Conservation (phyloP, 2,888 invertebrate species). For the Venusia cambrica region DNA sequence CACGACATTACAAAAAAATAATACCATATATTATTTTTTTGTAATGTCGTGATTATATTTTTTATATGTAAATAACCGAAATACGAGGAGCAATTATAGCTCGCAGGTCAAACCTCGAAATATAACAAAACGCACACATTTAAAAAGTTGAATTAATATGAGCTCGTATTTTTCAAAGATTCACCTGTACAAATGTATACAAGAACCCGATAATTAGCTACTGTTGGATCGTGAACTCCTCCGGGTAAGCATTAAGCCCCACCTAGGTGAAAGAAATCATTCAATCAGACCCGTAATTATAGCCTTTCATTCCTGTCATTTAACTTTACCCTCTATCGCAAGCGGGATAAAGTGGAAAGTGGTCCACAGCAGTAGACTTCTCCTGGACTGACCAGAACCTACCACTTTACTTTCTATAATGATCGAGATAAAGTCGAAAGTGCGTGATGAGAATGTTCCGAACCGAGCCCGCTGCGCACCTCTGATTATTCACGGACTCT, state of each 20-base stretch:
- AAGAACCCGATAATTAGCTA: conserved; percentile 8
- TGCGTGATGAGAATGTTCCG: not conserved
- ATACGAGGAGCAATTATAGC: no score
- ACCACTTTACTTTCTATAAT: not conserved
- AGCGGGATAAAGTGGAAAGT: conserved; percentile 1
- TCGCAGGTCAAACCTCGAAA: no score
- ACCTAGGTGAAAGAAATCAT: conserved; percentile 7
- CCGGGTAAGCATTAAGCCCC: not conserved
- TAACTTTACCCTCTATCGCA: conserved; percentile 15
- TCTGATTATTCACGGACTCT: conserved; percentile 39
- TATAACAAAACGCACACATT: conserved; percentile 6
- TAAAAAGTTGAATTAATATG: no score
- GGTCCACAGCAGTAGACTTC: not conserved
- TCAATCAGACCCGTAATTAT: conserved; percentile 11
- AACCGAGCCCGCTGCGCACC: conserved; percentile 39
- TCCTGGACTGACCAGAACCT: not conserved
- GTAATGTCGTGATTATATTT: no score
- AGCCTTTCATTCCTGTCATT: conserved; percentile 4
- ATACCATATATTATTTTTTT: no score
- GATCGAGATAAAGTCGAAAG: conserved; percentile 6
- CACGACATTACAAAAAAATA: no score
- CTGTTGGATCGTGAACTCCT: conserved; percentile 4
- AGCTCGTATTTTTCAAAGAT: not conserved
- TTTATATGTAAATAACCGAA: no score
- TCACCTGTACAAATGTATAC: not conserved